A percentile compares a stretch with the other conserved stretches of the same genome.
phyloP scores from a whole-genome alignment of 1,140 invertebrate genomes.

The Drepana arcuata region DNA sequence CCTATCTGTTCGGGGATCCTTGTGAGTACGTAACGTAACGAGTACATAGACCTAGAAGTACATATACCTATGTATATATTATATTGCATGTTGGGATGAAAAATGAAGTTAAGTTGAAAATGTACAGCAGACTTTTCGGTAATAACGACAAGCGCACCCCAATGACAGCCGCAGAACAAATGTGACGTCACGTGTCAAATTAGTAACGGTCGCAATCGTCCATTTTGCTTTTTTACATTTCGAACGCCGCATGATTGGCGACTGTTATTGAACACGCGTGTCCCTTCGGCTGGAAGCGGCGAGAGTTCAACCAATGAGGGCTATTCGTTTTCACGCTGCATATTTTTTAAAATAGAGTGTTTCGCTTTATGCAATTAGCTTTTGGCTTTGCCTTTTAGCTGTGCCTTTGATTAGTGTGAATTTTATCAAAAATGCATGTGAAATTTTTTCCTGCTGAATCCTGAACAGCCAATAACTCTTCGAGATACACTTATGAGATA shows the following conservation, averaged over 20 bases:
- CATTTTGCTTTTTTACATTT: conserved; percentile 63
- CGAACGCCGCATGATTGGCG: conserved; percentile 51
- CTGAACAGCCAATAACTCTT: background rate
- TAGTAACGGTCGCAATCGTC: conserved; percentile 47
- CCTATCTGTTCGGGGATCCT: too few species aligned
- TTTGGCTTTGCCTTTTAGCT: too few species aligned
- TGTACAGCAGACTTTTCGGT: conserved; percentile 38
- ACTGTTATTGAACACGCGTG: conserved; percentile 39
- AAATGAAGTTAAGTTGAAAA: too few species aligned
- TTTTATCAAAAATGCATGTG: background rate
- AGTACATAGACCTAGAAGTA: too few species aligned
- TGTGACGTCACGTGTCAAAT: conserved; percentile 62
- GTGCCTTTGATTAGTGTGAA: too few species aligned
- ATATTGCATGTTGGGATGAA: too few species aligned
- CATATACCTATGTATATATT: too few species aligned
- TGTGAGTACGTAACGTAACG: too few species aligned
- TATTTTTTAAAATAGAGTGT: conserved; percentile 15
- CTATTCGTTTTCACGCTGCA: conserved; percentile 2
- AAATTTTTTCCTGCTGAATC: too few species aligned
- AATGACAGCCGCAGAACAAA: conserved; percentile 41
- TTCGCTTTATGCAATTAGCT: too few species aligned
- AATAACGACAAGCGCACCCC: conserved; percentile 23
- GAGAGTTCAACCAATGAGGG: conserved; percentile 23
- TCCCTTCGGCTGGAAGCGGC: conserved; percentile 35
- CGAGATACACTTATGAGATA: background rate